Conservation (phyloP, 2,113 vertebrate genomes). For the Callospermophilus lateralis region DNA sequence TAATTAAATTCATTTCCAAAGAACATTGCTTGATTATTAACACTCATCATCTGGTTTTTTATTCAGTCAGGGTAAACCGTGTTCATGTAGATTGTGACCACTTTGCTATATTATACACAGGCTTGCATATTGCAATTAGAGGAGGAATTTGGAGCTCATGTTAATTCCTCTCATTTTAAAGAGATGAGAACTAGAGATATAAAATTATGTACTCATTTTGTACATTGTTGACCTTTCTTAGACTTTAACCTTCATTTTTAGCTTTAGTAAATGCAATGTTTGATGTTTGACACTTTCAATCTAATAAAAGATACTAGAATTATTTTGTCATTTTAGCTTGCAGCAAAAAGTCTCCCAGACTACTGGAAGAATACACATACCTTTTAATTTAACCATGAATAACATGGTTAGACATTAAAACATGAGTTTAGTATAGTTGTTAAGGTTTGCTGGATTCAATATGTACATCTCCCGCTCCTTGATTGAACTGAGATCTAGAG, state of each 20-base stretch:
- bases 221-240: not conserved
- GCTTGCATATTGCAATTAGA: not conserved
- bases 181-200: not conserved
- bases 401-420: not conserved
- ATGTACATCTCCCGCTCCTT: not conserved
- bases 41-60: not conserved
- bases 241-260: slow-evolving; percentile 14
- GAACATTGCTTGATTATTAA: not conserved
- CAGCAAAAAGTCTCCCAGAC: not conserved
- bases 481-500: not conserved
- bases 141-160: not conserved
- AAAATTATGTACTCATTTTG: not conserved
- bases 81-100: not conserved
- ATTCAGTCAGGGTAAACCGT: not conserved
- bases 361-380: not conserved
- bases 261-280: not conserved
- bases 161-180: not conserved
- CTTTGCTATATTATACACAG: not conserved
- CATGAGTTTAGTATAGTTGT: not conserved
- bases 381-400: not conserved
- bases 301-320: slow-evolving; percentile 15
- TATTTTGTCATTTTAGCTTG: slow-evolving; percentile 1
- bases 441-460: not conserved
- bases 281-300: slow-evolving; percentile 19
- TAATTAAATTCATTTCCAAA: not conserved